Conservation (phyloP, 2,797 vertebrate genomes). For the Strix occidentalis region DNA sequence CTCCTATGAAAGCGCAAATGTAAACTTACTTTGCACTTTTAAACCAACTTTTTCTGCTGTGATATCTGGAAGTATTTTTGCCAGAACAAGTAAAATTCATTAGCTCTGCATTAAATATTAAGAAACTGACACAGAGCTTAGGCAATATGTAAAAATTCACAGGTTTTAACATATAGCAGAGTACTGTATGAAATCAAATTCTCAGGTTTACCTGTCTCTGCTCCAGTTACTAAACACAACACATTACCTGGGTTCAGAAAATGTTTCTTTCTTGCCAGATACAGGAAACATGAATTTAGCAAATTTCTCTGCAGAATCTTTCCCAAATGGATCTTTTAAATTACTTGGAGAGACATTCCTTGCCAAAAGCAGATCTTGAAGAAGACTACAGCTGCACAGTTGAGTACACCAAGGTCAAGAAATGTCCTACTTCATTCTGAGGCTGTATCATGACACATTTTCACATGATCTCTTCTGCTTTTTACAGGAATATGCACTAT, state of each 20-base stretch:
- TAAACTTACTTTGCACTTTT: not conserved
- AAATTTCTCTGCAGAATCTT: not conserved
- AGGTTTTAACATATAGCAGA: not conserved
- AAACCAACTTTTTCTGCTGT: not conserved
- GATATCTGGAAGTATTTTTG: not conserved
- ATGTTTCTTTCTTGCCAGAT: not conserved
- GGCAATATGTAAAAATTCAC: not conserved
- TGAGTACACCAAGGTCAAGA: slow-evolving; percentile 38
- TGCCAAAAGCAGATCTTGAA: not conserved
- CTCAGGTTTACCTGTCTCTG: not conserved
- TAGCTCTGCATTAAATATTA: not conserved
- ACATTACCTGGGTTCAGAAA: not conserved
- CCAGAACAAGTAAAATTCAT: not conserved
- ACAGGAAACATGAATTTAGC: not conserved
- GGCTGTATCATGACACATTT: slow-evolving; percentile 1
- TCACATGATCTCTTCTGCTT: slow-evolving; percentile 11
- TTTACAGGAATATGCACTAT: not conserved
- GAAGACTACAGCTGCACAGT: not conserved
- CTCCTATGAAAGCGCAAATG: not conserved
- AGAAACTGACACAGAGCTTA: not conserved
- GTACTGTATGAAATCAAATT: not conserved
- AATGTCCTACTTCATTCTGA: slow-evolving; percentile 20
- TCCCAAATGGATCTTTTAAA: not conserved
- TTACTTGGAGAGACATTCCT: not conserved
- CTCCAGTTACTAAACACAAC: not conserved